These are phyloP conservation scores for Nymphicus hollandicus DNA, from an alignment of 2,113 vertebrate species.

Conservation along the genomic window DNA sequence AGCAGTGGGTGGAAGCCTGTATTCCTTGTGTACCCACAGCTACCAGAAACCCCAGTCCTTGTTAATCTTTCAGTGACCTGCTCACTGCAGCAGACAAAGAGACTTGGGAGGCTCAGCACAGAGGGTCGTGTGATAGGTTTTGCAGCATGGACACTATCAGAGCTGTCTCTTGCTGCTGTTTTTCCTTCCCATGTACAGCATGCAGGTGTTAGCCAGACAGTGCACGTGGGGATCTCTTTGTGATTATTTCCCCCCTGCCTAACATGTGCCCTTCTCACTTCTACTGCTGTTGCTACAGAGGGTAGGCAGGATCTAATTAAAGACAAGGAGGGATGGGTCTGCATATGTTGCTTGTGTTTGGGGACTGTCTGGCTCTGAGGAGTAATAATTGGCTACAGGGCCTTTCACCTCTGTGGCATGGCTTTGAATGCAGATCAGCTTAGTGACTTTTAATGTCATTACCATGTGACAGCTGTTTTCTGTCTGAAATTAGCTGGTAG, in stretches of 20 bases:
- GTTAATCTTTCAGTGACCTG: fast-evolving
- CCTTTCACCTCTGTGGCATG: conserved; percentile 51
- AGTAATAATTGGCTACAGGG: conserved; percentile 54
- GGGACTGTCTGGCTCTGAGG: conserved; percentile 10
- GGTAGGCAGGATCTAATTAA: conserved; percentile 51
- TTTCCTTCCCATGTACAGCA: background rate
- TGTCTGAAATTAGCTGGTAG: conserved; percentile 1
- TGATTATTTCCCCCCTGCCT: background rate
- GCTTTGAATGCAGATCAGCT: conserved; percentile 57
- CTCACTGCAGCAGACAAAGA: background rate
- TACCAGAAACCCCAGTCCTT: background rate
- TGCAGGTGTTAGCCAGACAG: background rate
- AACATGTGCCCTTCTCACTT: conserved; percentile 16
- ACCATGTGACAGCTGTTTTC: conserved; percentile 41
- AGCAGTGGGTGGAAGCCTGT: background rate
- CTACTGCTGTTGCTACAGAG: background rate
- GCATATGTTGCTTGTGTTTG: conserved; percentile 48
- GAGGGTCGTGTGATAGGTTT: background rate
- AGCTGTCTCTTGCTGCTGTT: background rate
- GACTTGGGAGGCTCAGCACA: background rate
- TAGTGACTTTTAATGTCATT: conserved; percentile 47
- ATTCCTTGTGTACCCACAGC: background rate
- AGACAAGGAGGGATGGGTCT: conserved; percentile 1
- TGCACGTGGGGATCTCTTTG: background rate
- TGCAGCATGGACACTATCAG: background rate